These are phyloP conservation scores for Gallinago stenura DNA, from an alignment of 2,797 vertebrate genomes.

Conservation along the genomic window DNA sequence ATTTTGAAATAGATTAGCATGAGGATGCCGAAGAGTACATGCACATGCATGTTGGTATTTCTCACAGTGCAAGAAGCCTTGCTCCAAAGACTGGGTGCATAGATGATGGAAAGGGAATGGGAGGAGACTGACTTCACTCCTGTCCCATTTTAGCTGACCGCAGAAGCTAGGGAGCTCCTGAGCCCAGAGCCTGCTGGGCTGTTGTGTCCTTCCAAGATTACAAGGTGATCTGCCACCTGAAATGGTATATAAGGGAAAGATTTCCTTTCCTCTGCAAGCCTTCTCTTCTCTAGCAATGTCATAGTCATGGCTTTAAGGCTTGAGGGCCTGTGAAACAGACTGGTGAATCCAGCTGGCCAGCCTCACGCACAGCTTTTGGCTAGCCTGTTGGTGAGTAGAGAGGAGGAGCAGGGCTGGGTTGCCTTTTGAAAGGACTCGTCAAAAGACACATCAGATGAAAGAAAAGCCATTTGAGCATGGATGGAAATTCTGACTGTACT, in stretches of 20 bases:
- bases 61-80: not conserved
- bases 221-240: not conserved
- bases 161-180: not conserved
- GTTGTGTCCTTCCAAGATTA: not conserved
- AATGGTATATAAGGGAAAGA: not conserved
- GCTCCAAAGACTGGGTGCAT: not conserved
- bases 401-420: not conserved
- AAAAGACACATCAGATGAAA: not conserved
- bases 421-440: not conserved
- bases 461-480: not conserved
- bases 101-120: not conserved
- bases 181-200: not conserved
- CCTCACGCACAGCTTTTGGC: not conserved
- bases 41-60: rapidly evolving
- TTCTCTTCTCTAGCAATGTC: not conserved
- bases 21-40: rapidly evolving
- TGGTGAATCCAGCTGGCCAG: not conserved
- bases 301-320: not conserved
- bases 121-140: not conserved
- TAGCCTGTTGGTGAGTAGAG: not conserved
- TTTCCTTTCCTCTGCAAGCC: not conserved
- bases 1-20: not conserved
- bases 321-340: not conserved
- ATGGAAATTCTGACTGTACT: not conserved
- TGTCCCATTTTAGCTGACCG: not conserved